These are phyloP conservation scores for Nannospalax galili DNA, from an alignment of 2,113 vertebrate genomes.

Conservation along the genomic window DNA sequence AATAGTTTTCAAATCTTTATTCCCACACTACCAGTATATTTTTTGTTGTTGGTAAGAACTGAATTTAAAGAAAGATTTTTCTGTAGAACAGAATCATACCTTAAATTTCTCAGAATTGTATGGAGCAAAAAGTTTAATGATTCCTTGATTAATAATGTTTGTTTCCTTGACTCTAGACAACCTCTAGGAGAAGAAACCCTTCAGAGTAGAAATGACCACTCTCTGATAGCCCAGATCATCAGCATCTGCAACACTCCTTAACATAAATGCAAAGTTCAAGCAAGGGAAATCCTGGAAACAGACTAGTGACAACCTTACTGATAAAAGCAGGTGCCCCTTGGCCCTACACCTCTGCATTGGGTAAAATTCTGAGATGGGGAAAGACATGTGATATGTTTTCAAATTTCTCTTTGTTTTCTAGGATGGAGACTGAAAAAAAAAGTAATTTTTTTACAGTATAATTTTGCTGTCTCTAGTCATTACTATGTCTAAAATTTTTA, in stretches of 20 bases:
- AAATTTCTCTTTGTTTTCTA: not conserved
- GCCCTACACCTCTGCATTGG: not conserved
- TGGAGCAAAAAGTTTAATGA: not conserved
- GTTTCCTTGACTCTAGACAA: not conserved
- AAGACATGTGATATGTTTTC: not conserved
- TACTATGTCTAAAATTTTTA: not conserved
- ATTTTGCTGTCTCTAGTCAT: not conserved
- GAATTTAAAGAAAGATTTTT: conserved; percentile 6
- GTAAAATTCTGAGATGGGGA: not conserved
- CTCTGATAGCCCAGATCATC: not conserved
- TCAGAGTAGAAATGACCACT: not conserved
- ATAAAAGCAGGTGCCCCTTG: not conserved
- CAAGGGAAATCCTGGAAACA: not conserved
- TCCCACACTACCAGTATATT: not conserved
- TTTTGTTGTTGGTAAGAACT: not conserved
- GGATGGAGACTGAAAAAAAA: not conserved
- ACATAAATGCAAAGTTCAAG: not conserved
- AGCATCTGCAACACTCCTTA: not conserved
- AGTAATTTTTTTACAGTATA: not conserved
- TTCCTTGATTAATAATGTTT: not conserved
- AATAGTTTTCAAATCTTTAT: not conserved
- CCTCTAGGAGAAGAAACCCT: not conserved
- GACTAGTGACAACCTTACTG: not conserved
- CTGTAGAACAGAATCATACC: not conserved
- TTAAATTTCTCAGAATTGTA: not conserved